Percentiles rank a stretch among this genome's conserved stretches.
phyloP scores from a whole-genome alignment of 1,140 invertebrate genomes.

The Eufriesea mexicana region DNA sequence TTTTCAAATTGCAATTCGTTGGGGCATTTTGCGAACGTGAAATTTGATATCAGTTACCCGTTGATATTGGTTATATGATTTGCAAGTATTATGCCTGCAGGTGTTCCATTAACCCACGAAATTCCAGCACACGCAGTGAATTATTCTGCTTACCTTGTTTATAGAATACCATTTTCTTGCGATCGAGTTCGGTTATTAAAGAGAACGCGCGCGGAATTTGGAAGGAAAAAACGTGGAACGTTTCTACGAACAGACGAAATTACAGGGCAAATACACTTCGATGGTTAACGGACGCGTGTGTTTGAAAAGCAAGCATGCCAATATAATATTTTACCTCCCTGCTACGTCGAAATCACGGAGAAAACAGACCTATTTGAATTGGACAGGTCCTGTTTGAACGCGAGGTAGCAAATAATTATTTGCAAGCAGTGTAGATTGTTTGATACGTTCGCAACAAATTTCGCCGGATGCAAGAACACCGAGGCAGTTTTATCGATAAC shows the following conservation, averaged over 20 bases:
- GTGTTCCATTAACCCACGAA: no score
- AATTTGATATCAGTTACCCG: no score
- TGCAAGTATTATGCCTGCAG: neutral
- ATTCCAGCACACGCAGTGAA: no score
- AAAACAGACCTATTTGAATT: slow-evolving; percentile 12
- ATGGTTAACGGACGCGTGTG: neutral
- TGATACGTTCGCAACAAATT: neutral
- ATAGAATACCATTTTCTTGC: neutral
- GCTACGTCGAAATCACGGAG: neutral
- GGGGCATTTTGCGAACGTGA: no score
- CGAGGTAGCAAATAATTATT: neutral
- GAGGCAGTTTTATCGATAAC: no score
- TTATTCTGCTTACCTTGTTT: no score
- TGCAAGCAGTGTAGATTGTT: neutral
- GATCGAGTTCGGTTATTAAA: neutral
- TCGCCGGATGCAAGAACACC: neutral
- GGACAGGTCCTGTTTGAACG: neutral
- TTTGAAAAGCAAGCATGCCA: slow-evolving; percentile 4
- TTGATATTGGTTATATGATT: no score
- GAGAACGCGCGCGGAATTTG: neutral
- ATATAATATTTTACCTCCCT: neutral
- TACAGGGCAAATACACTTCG: neutral
- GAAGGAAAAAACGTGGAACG: neutral
- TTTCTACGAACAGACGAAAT: neutral
- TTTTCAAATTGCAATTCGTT: no score